phyloP scores from a whole-genome alignment of 1,140 invertebrate species.

The Centruroides vittatus region DNA sequence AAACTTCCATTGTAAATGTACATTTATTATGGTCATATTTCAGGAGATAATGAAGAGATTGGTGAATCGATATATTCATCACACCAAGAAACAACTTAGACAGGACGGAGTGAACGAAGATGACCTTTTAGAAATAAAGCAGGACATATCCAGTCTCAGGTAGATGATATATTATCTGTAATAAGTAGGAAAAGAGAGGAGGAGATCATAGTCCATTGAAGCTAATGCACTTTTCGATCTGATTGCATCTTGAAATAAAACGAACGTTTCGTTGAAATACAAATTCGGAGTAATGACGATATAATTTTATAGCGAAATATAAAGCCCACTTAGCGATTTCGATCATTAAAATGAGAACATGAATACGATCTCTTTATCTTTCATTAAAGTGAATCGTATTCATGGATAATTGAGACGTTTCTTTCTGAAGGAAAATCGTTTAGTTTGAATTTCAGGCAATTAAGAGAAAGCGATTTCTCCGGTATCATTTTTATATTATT shows the following conservation, averaged over 20 bases:
- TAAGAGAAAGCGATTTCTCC: too few species aligned
- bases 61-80: slow-evolving; percentile 37
- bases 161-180: slow-evolving; percentile 14
- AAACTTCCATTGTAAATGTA: too few species aligned
- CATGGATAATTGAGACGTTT: too few species aligned
- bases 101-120: slow-evolving; percentile 44
- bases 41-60: slow-evolving; percentile 40
- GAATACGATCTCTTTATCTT: too few species aligned
- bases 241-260: too few species aligned
- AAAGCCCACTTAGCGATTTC: background rate
- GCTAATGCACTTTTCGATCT: too few species aligned
- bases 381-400: too few species aligned
- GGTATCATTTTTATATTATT: too few species aligned
- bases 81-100: slow-evolving; percentile 38
- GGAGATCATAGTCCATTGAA: too few species aligned
- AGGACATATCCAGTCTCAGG: slow-evolving; percentile 43
- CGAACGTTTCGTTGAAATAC: background rate
- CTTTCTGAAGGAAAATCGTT: too few species aligned
- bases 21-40: background rate
- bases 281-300: background rate
- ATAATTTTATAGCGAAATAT: background rate
- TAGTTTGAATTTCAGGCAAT: too few species aligned
- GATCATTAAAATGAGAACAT: too few species aligned
- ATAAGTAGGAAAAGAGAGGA: background rate
- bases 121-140: slow-evolving; percentile 43